These are phyloP conservation scores for Fopius arisanus DNA, from an alignment of 1,140 invertebrate species.

Conservation along the genomic window DNA sequence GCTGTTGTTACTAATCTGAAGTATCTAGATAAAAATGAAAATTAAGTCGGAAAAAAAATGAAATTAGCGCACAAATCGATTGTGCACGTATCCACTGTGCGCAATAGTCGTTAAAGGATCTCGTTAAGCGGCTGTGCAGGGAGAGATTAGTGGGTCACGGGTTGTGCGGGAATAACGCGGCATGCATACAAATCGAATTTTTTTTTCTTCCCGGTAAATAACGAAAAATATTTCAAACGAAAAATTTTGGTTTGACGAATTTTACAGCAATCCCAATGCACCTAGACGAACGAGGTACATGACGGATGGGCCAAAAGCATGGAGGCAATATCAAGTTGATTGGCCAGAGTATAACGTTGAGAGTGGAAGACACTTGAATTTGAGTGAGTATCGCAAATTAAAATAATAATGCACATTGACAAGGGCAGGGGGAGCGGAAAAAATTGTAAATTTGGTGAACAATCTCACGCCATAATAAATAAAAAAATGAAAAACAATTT, in stretches of 20 bases:
- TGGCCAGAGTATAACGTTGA: conserved; percentile 81
- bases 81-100: conserved; percentile 2
- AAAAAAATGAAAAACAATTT: too few species aligned
- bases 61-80: background rate
- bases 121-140: conserved; percentile 15
- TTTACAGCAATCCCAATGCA: conserved; percentile 76
- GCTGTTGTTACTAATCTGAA: too few species aligned
- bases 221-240: background rate
- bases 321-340: conserved; percentile 74
- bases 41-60: background rate
- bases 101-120: conserved; percentile 19
- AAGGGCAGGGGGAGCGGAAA: too few species aligned
- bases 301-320: conserved; percentile 68
- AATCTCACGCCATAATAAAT: too few species aligned
- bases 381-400: conserved; percentile 69
- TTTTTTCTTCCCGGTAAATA: background rate
- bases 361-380: conserved; percentile 77
- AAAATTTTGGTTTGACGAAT: background rate
- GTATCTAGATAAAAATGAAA: background rate
- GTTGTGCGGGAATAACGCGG: background rate
- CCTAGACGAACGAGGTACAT: conserved; percentile 68
- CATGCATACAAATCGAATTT: background rate
- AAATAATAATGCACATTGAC: too few species aligned
- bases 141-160: conserved; percentile 18
- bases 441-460: too few species aligned